Base-by-base conservation (phyloP, 2,888 invertebrate genomes). In the Acrocyrtus sp. region DNA sequence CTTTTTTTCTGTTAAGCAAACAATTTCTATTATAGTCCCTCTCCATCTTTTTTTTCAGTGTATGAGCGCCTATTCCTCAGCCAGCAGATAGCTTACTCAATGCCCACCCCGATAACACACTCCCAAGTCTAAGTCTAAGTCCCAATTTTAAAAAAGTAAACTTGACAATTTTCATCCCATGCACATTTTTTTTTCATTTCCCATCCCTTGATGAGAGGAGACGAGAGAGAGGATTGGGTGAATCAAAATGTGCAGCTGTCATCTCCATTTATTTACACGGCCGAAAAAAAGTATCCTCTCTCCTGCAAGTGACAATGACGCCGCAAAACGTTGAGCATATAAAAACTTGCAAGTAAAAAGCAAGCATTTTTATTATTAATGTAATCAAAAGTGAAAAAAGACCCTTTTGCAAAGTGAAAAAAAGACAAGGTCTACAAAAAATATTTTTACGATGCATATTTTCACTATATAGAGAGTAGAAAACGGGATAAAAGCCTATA, bases 251-350 rank as follows among this genome's bases (percentile, higher is more conserved):
- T n/a, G 65, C 65, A 47, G 66, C 66, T 66, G 66, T 66, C 66
- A 66, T 57, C 51, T 43, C 43, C 57, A 66, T 57, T 66, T 66
- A 66, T 66, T 66, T 57, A 57, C 56, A 54, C 45, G 54, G 17
- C n/a, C n/a, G n/a, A n/a, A n/a, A n/a, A n/a, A n/a, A n/a, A n/a
- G n/a, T n/a, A n/a, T n/a, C n/a, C n/a, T n/a, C n/a, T n/a, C n/a
- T n/a, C n/a, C n/a, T n/a, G n/a, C n/a, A n/a, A n/a, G n/a, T n/a
- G n/a, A n/a, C n/a, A n/a, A n/a, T n/a, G n/a, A n/a, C n/a, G n/a
- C n/a, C n/a, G n/a, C n/a, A n/a, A n/a, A n/a, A n/a, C n/a, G n/a
- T n/a, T n/a, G n/a, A n/a, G n/a, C n/a, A n/a, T n/a, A n/a, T n/a
- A n/a, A n/a, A n/a, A n/a, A n/a, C n/a, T n/a, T n/a, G n/a, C n/a